phyloP scores from a whole-genome alignment of 2,797 vertebrate species.

The Hippocampus kuda region DNA sequence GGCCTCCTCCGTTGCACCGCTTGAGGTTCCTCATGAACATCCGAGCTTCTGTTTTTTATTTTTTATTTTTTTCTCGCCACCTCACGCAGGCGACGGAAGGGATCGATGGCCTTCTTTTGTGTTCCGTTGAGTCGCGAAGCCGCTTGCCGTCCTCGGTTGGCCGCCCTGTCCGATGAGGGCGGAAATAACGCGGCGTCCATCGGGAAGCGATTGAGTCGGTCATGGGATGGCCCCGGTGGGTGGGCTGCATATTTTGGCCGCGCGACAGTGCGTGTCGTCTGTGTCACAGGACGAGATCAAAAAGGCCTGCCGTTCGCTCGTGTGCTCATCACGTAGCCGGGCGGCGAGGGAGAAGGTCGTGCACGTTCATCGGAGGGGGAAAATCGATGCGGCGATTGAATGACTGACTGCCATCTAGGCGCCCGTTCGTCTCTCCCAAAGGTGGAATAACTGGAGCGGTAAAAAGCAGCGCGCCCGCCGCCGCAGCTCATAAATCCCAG shows the following conservation, averaged over 20 bases:
- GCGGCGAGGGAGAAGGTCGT: conserved; percentile 2
- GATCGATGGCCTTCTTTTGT: conserved; percentile 1
- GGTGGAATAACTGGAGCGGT: conserved; percentile 48
- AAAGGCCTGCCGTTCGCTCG: conserved; percentile 9
- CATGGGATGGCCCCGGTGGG: conserved; percentile 24
- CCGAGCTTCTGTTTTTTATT: not conserved
- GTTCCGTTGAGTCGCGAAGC: conserved; percentile 13
- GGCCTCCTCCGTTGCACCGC: conserved; percentile 1
- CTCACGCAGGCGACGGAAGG: not conserved
- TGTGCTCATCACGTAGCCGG: conserved; percentile 16
- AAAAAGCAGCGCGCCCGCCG: conserved; percentile 25
- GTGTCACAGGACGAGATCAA: conserved; percentile 26
- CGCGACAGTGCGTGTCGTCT: conserved; percentile 3
- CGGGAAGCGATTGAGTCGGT: conserved; percentile 29
- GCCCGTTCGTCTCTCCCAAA: conserved; percentile 20
- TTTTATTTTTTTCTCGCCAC: no score
- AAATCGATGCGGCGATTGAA: conserved; percentile 50
- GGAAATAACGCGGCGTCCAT: conserved; percentile 20
- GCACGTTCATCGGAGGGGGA: conserved; percentile 19
- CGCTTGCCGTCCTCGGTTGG: conserved; percentile 14
- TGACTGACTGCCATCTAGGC: conserved; percentile 33
- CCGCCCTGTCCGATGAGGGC: conserved; percentile 25
- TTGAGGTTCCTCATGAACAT: conserved; percentile 1
- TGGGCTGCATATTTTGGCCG: conserved; percentile 7
- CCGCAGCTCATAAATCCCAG: conserved; percentile 42